phyloP scores from a whole-genome alignment of 1,140 invertebrate genomes.

The Protaetia brevitarsis region DNA sequence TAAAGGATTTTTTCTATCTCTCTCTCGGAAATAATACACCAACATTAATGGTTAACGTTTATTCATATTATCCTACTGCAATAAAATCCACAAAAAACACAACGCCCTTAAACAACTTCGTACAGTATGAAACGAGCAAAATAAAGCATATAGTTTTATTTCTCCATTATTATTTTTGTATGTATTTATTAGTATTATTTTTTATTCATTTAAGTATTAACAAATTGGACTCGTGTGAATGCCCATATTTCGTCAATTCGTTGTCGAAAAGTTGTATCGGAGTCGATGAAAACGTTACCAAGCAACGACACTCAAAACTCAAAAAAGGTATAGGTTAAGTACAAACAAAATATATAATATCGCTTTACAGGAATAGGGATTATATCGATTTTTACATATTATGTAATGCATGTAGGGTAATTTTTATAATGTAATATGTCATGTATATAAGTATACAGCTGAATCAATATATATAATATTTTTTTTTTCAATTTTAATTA shows the following conservation, averaged over 20 bases:
- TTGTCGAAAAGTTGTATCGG: background rate
- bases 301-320: background rate
- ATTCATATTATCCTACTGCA: constrained; percentile 3
- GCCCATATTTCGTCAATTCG: constrained; percentile 11
- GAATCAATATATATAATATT: too few relatives aligned
- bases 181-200: too few relatives aligned
- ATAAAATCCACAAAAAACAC: constrained; percentile 18
- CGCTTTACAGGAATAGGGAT: background rate
- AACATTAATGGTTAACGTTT: constrained; percentile 5
- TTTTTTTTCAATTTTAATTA: too few relatives aligned
- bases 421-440: too few relatives aligned
- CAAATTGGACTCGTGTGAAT: constrained; percentile 18
- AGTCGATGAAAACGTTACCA: constrained; percentile 6
- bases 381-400: too few relatives aligned
- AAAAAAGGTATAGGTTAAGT: background rate
- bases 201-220: background rate
- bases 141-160: background rate
- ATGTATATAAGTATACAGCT: too few relatives aligned
- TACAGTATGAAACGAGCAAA: background rate
- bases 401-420: too few relatives aligned
- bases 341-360: background rate
- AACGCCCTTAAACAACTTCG: constrained; percentile 3
- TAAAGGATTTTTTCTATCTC: too few relatives aligned
- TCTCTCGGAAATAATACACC: background rate
- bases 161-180: too few relatives aligned